Evolutionary conservation across 2,888 invertebrate genomes (phyloP).

Genomic region (Caenorhabditis angaria): DNA sequence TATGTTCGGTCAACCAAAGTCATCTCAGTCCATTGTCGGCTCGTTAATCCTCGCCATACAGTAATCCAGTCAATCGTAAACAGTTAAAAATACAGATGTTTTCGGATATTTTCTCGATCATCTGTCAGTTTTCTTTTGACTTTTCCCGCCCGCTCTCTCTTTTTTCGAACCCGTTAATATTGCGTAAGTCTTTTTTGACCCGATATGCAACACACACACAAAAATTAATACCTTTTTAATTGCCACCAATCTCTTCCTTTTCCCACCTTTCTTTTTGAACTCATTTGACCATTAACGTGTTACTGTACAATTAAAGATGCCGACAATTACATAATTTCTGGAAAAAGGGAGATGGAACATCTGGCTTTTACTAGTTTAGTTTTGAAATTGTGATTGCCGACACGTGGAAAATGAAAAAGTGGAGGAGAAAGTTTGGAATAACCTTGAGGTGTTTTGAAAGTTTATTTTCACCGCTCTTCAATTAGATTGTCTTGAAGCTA

Average conservation of each 20-base stretch:
- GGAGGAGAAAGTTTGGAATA: too few relatives aligned
- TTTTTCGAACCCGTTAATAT: background rate
- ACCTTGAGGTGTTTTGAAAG: too few relatives aligned
- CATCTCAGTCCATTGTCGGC: background rate
- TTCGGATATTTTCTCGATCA: background rate
- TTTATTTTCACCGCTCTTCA: background rate
- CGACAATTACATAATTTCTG: background rate
- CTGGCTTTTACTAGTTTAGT: too few relatives aligned
- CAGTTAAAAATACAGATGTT: constrained; percentile 2
- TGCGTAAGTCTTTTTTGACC: background rate
- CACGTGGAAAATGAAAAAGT: background rate
- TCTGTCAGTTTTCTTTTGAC: background rate
- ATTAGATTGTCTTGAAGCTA: background rate
- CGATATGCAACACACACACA: background rate
- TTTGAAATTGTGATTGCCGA: background rate
- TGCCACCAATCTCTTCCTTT: background rate
- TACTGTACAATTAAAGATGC: background rate
- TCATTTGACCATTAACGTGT: background rate
- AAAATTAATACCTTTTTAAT: background rate
- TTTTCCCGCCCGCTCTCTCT: background rate
- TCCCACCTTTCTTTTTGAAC: background rate
- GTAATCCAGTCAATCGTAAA: background rate
- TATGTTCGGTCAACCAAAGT: constrained; percentile 4
- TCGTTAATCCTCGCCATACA: background rate
- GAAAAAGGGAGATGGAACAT: background rate